Evolutionary conservation across 2,797 vertebrate species (phyloP), one percentile per base, ranked within the genome.

Genomic region (Xenops minutus): DNA sequence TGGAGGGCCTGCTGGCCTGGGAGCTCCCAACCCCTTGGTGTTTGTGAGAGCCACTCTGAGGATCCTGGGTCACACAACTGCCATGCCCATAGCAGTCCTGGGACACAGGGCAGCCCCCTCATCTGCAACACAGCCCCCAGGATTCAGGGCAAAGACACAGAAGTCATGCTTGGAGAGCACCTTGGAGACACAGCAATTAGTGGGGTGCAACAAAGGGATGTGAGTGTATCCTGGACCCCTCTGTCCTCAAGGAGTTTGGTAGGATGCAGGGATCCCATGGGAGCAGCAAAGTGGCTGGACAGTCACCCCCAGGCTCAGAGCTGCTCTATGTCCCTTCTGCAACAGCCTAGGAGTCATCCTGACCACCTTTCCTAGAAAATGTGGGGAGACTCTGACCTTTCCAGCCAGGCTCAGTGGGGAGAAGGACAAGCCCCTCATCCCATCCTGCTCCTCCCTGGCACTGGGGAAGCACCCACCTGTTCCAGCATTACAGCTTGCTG

Each of bases 391-490:
- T 34, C 64, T 55, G 61, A 72, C 32, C 22, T 44, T 74, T 68
- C 24, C 34, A 77, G 18, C 3, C 66, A 84, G 37, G 10, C 41
- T 73, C 29, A 39, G 12, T 0, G 1, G 23, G n/a, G 12, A 61
- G 32, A 11, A 56, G 9, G 10, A 39, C 1, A 58, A 76, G 24
- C 4, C 16, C 6, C 26, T 26, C 43, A 69, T 48, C 5, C 14
- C 39, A 18, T 39, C 24, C 34, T 52, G 44, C 44, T 63, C 43
- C 30, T 67, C 41, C 34, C 32, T 6, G 3, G 10, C 62, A 11
- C 30, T 5, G 22, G 27, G 24, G n/a, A 41, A 63, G 32, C 7
- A 44, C 11, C 15, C 2, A 2, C 6, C 34, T 12, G 0, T 58
- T 39, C 58, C 79, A 80, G 56, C 41, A 1, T 7, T 36, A 29